Percentiles rank a stretch among this genome's conserved stretches.
Evolutionary conservation across 2,888 invertebrate genomes (phyloP).

Genomic region (Nephrotoma appendiculata): DNA sequence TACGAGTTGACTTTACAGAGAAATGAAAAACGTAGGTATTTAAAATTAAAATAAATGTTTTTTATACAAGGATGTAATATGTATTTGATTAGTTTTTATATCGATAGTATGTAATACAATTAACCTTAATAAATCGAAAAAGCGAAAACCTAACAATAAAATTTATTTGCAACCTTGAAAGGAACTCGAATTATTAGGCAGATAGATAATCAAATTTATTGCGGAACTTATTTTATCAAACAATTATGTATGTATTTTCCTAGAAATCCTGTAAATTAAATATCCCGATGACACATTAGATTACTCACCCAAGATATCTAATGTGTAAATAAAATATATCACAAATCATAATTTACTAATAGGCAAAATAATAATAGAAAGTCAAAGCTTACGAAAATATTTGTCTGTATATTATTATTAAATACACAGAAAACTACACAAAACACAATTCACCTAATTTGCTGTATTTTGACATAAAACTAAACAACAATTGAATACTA

Average conservation of each 20-base stretch:
- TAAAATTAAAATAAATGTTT: too few relatives aligned
- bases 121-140: neutral
- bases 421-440: neutral
- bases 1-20: too few relatives aligned
- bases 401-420: neutral
- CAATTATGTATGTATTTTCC: neutral
- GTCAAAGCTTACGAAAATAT: neutral
- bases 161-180: neutral
- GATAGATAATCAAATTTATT: neutral
- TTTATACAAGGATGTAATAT: neutral
- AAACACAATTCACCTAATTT: neutral
- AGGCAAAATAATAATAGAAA: neutral
- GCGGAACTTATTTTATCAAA: neutral
- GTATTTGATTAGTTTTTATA: neutral
- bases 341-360: neutral
- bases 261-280: neutral
- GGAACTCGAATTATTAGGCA: neutral
- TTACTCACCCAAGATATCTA: neutral
- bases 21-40: too few relatives aligned
- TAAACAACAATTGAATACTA: neutral
- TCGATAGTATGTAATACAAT: neutral
- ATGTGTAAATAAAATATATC: neutral
- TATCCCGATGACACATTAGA: neutral
- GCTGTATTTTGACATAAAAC: neutral
- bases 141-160: neutral